Base-by-base conservation (phyloP, 2,113 vertebrate species). In the Chaetorhynchus papuensis region DNA sequence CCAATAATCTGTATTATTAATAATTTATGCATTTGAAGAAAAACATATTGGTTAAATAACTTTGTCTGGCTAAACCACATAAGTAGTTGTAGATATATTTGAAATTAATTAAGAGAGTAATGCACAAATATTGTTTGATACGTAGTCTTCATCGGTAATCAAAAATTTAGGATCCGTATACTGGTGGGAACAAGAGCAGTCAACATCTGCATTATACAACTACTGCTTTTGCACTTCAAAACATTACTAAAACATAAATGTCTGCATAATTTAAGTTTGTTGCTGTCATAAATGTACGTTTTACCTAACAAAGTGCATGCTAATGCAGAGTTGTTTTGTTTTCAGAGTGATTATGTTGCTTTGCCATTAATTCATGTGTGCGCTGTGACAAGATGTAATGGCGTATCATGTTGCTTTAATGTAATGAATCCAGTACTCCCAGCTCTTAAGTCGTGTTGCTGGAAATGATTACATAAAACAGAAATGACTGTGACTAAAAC, bases 391-490 rank as follows among this genome's bases (percentile, higher is more conserved):
- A 96, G 96, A 96, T 96, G 96, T 98, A 97, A 97, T 98, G 94
- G 97, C 15, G 6, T 98, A 98, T 98, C 97, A 74, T 77, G 70
- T 98, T 98, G 94, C 97, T 97, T 90, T 97, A 97, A 93, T 97
- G 97, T 97, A 98, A 98, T 96, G 94, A 97, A 97, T 96, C 90
- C 72, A 97, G 91, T 95, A 95, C 95, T 96, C 89, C 95, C 69
- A 77, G 89, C 93, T 96, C 90, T 97, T 96, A 93, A 97, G 91
- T 97, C 33, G 30, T 93, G 75, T 92, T 97, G 94, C 97, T 97
- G 97, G 98, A 96, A 98, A 96, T 96, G 96, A 96, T 98, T 97
- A 97, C 87, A 94, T 95, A 97, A 97, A 98, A 78, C 85, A 89
- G 88, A 94, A 96, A 90, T 86, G 69, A 90, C 95, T 95, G 42